Evolutionary conservation across 2,888 invertebrate genomes (phyloP), one percentile per base, ranked within the genome.

Genomic region (Hemithea aestivaria): DNA sequence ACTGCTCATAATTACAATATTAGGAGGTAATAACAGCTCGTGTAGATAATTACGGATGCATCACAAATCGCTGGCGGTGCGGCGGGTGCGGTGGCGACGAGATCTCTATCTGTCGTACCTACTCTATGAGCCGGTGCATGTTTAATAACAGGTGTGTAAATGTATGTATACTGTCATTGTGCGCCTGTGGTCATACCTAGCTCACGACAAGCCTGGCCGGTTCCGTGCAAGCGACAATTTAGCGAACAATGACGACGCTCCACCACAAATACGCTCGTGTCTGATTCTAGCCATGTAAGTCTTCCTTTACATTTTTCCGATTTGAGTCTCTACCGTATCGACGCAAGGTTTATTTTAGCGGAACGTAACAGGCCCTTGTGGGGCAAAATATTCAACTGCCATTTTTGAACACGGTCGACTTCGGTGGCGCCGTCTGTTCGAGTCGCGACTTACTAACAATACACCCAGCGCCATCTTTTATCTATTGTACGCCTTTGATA

Each of bases 141-240:
- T 77, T 79, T 84, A 83, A 83, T 84, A 84, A 83, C 83, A 85
- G 84, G 85, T 85, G 85, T 84, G 83, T 78, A 75, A 79, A 81
- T 82, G 79, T 83, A 81, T 76, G 80, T 80, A 74, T 68, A 69
- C 58, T 80, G 78, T 80, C 73, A 81, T 78, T 80, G 80, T 83
- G 76, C 74, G 73, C 54, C 67, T 67, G 62, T 65, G 67, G 72
- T 71, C 63, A 66, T 83, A 80, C 79, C 80, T 80, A 80, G 69
- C 79, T 79, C 82, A 83, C 85, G 84, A 83, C 84, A 77, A 73
- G 81, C 79, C 66, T 51, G 74, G 82, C 79, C 77, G 82, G 82
- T 83, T 84, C 73, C 84, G 75, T 84, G 84, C 84, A 73, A 79
- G 77, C 82, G 84, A 85, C 84, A 84, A 84, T 85, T 85, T 84